Evolutionary conservation across 2,888 invertebrate genomes (phyloP), one percentile per base, ranked within the genome.

Genomic region (Chloroclystis v-ata): DNA sequence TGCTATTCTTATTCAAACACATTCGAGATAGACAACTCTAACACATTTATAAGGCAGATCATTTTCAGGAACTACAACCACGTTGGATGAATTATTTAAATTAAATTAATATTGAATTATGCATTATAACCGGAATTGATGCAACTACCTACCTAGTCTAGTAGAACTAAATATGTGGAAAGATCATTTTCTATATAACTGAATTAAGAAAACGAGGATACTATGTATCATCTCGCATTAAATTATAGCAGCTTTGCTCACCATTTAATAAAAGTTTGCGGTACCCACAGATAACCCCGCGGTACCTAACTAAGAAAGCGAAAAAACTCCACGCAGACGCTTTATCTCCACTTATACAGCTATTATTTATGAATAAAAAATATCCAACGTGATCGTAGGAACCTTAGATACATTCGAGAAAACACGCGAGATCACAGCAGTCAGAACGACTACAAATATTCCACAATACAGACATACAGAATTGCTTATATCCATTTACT

Each of bases 41-140:
- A 82, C 78, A 85, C 83, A 86, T 70, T 79, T 79, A 84, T 85
- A 86, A 86, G 85, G 85, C 85, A 86, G 83, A 82, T 79, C 73
- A 74, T 77, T 54, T 69, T 71, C 78, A 80, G 77, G 75, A 78
- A 70, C 67, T 56, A 56, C 56, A 71, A 69, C 74, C 72, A 75
- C 79, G 71, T 69, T 70, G 70, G 61, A 60, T 50, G 41, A 20
- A 33, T 14, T 33, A n/a, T n/a, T 5, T 14, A n/a, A 16, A 6
- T 16, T 16, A 5, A 16, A 14, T 33, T 16, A n/a, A n/a, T 30
- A 13, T 29, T 1, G n/a, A n/a, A n/a, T n/a, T n/a, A n/a, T n/a
- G n/a, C n/a, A n/a, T n/a, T n/a, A n/a, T n/a, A n/a, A n/a, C n/a
- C n/a, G n/a, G n/a, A n/a, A n/a, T n/a, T n/a, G n/a, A n/a, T n/a